Evolutionary conservation across 2,797 vertebrate species (phyloP), one percentile per base, ranked within the genome.

Genomic region (Pseudopleuronectes americanus): DNA sequence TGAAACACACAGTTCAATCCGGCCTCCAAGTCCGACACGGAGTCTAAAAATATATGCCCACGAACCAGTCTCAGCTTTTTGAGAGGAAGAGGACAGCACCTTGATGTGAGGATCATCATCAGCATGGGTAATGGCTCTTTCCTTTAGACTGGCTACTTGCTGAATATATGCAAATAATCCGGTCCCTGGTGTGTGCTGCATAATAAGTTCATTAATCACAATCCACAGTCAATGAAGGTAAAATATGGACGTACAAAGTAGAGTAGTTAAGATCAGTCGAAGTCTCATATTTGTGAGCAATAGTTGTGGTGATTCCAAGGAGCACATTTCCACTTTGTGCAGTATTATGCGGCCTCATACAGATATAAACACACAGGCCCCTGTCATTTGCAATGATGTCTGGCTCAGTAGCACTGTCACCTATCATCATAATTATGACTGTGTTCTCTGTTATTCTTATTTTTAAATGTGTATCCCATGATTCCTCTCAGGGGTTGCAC

Each of bases 361-460:
- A 80, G 77, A 88, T 82, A 84, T 68, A 90, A 86, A 90, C 82
- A 87, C 90, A 83, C 81, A 84, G 91, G 81, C 87, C 80, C 21
- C 77, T 90, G 90, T 92, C 90, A 75, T 91, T 77, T 71, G 81
- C 81, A 14, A 90, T 90, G 92, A 93, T 87, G 84, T 80, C 73
- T 79, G 81, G 85, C 87, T 90, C 80, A 68, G 81, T 80, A 83
- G 84, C 87, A 72, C 90, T 92, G 92, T 93, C 92, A 87, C 85
- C 91, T 82, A 92, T 92, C 89, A 91, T 93, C 88, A 92, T 80
- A 84, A 89, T 92, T 92, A 89, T 68, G 71, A 77, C 81, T 3
- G 48, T 28, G 38, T 73, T 64, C 80, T 70, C 66, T 84, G 75
- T 85, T 89, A 26, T 85, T 88, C 79, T 86, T 90, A 85, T 89